A percentile compares a stretch with the other conserved stretches of the same genome.
Evolutionary conservation across 53 echinoderm and acorn worm genomes (phyloP).

Genomic region (Actinopyga echinites): DNA sequence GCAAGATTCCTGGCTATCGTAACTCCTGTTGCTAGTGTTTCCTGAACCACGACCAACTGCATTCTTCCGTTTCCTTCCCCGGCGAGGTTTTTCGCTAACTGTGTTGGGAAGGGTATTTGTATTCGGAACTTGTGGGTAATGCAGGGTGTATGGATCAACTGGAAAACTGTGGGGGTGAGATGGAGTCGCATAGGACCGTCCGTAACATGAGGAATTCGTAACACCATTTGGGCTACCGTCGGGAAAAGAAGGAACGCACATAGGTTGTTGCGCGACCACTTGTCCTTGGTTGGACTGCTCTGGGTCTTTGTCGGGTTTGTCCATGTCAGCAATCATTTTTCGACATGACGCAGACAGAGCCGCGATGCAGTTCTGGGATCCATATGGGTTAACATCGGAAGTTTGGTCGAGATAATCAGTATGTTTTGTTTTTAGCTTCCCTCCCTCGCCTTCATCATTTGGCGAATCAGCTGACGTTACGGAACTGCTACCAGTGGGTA

Average conservation of each 20-base stretch:
- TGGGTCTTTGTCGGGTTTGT: constrained; percentile 56
- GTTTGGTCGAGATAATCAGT: constrained; percentile 84
- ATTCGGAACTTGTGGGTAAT: not conserved
- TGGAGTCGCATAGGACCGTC: not conserved
- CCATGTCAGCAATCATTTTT: constrained; percentile 99
- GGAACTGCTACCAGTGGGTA: no score
- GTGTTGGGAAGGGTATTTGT: not conserved
- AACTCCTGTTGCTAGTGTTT: not conserved
- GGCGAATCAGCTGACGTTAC: no score
- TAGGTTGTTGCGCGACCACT: not conserved
- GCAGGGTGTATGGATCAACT: constrained; percentile 7
- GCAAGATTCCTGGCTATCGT: not conserved
- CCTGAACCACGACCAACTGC: not conserved
- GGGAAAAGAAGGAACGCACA: not conserved
- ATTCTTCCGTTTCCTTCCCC: constrained; percentile 25
- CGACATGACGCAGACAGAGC: constrained; percentile 97
- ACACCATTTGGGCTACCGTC: not conserved
- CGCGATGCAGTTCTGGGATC: constrained; percentile 97
- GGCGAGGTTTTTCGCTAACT: constrained; percentile 1
- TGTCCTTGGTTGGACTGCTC: not conserved
- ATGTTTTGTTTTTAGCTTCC: constrained; percentile 68
- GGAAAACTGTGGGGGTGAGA: constrained; percentile 10
- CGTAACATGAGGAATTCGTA: not conserved
- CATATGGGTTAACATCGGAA: constrained; percentile 46
- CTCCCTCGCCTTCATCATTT: not conserved